Evolutionary conservation across 2,797 vertebrate genomes (phyloP).

Genomic region (Morelia viridis): DNA sequence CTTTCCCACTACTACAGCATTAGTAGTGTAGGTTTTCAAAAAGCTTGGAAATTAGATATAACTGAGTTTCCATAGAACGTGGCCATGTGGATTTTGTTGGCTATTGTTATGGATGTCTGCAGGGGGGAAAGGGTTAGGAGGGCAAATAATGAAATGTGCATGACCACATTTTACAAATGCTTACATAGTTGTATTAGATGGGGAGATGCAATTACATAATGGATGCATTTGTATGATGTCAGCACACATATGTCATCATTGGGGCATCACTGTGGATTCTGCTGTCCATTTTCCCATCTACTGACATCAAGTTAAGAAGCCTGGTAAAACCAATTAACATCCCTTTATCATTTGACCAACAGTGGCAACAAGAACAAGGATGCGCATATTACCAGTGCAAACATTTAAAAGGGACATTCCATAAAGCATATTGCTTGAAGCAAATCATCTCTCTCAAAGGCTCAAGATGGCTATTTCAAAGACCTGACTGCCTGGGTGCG

Average conservation of each 20-base stretch:
- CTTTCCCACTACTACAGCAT: conserved; percentile 29
- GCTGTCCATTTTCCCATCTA: not conserved
- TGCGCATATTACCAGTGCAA: not conserved
- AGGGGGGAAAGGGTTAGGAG: not conserved
- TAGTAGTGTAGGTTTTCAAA: conserved; percentile 26
- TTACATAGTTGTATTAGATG: not conserved
- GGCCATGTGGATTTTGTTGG: not conserved
- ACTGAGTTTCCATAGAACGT: conserved; percentile 48
- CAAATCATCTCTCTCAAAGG: no score
- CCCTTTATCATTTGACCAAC: not conserved
- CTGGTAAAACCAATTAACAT: not conserved
- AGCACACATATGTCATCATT: not conserved
- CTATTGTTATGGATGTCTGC: not conserved
- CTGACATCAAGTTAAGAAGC: not conserved
- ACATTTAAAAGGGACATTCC: not conserved
- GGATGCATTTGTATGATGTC: not conserved
- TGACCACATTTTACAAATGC: not conserved
- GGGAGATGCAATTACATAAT: not conserved
- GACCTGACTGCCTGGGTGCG: not conserved
- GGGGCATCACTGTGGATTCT: not conserved
- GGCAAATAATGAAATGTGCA: not conserved
- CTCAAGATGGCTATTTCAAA: not conserved
- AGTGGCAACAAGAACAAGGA: not conserved
- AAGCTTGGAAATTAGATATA: conserved; percentile 39
- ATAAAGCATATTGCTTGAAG: not conserved